Evolutionary conservation across 2,888 invertebrate species (phyloP), one percentile per base, ranked within the genome.

Genomic region (Leptinotarsa juncta): DNA sequence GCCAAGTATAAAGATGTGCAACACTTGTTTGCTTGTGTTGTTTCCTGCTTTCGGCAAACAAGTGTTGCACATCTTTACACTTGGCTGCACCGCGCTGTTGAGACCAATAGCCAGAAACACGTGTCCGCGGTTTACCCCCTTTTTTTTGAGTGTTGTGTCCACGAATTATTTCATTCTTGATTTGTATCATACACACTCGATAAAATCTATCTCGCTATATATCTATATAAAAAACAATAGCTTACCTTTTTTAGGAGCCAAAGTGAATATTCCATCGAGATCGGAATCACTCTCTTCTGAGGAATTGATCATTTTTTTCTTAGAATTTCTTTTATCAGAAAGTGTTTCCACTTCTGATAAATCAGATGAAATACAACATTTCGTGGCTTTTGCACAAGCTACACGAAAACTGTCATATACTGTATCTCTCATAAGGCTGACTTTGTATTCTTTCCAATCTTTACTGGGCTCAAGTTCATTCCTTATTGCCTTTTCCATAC

Each of bases 391-490:
- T 62, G 62, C 62, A 62, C 62, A 62, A 26, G 26, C 26, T 26
- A 26, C 5, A 65, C 42, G 16, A 18, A n/a, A 42, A 32, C 42
- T 65, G 42, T 65, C 65, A 65, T 65, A 42, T 32, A 65, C 12
- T 65, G 65, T 65, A 48, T 32, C 48, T 20, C 65, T 65, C 65
- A 65, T 65, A 16, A 65, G 65, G 20, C 42, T 32, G 16, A 65
- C 65, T 15, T 18, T 65, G 16, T 65, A 65, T 65, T 65, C 65
- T 15, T 65, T 32, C 65, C 65, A 65, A 65, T 65, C 65, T 32
- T 42, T n/a, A 15, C 42, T 42, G n/a, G 65, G 65, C 42, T 65
- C n/a, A 12, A 65, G 10, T 48, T 65, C 32, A 32, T 23, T 65
- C 42, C 16, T 65, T 32, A 65, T 65, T 15, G 65, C 65, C 16